These are phyloP conservation scores for Zingel zingel DNA, from an alignment of 2,113 vertebrate species.

Conservation along the genomic window DNA sequence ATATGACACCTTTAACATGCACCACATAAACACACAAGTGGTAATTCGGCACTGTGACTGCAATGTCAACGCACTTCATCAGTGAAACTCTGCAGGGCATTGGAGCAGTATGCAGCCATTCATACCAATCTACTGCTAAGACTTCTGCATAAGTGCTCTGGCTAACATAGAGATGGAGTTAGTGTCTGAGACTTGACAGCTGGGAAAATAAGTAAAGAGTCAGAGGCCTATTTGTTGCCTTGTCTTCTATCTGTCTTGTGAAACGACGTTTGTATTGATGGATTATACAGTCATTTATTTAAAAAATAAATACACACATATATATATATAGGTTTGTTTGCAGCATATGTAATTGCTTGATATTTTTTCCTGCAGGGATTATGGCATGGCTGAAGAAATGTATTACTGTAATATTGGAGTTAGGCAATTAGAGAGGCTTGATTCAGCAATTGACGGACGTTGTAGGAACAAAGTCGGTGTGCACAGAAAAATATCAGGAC, in stretches of 20 bases:
- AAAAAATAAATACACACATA: not conserved
- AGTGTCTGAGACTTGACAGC: slow-evolving; percentile 47
- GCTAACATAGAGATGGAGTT: slow-evolving; percentile 39
- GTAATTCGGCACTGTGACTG: slow-evolving; percentile 11
- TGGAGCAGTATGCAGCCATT: slow-evolving; percentile 35
- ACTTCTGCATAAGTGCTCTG: slow-evolving; percentile 37
- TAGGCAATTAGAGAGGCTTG: slow-evolving; percentile 44
- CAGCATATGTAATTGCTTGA: slow-evolving; percentile 23
- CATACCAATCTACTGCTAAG: slow-evolving; percentile 28
- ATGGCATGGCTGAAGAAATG: slow-evolving; percentile 22
- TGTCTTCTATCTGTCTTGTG: slow-evolving; percentile 22
- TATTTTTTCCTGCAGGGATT: slow-evolving; percentile 48
- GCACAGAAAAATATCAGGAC: slow-evolving; percentile 30
- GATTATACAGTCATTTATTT: slow-evolving; percentile 52
- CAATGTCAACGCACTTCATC: slow-evolving; percentile 32
- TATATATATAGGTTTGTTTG: slow-evolving; percentile 19
- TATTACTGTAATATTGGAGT: slow-evolving; percentile 41
- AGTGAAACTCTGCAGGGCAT: slow-evolving; percentile 34
- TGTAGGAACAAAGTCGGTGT: not conserved
- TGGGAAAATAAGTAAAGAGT: slow-evolving; percentile 30
- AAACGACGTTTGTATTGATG: slow-evolving; percentile 51
- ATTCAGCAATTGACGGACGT: slow-evolving; percentile 12
- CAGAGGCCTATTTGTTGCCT: slow-evolving; percentile 11
- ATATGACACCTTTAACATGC: not conserved
- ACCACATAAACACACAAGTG: not conserved